Evolutionary conservation across 2,797 vertebrate species (phyloP).

Genomic region (Ceryle rudis): DNA sequence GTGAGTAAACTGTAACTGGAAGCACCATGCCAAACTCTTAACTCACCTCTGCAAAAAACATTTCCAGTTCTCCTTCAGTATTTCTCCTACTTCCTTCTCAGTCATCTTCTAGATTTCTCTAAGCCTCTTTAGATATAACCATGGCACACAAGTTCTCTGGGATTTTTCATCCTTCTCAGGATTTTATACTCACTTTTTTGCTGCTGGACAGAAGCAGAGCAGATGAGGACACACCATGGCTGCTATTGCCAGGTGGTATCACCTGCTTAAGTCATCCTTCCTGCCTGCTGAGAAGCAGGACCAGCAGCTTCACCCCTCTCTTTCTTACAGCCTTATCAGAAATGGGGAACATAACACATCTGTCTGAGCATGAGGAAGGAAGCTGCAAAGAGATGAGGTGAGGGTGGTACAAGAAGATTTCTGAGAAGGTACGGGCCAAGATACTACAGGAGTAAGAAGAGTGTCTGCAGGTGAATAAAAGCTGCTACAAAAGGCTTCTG

Average conservation of each 20-base stretch:
- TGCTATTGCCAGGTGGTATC: neutral
- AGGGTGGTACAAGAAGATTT: neutral
- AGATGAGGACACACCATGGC: neutral
- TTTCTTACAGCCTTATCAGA: neutral
- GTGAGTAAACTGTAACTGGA: neutral
- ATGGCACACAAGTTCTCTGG: neutral
- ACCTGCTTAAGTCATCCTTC: neutral
- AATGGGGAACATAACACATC: fast-evolving
- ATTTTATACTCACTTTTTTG: neutral
- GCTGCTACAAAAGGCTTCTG: neutral
- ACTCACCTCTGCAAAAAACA: fast-evolving
- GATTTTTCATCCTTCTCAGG: neutral
- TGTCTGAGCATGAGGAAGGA: fast-evolving
- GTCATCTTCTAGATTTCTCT: neutral
- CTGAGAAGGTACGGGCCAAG: neutral
- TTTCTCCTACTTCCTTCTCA: neutral
- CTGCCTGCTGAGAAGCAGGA: neutral
- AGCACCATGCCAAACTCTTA: neutral
- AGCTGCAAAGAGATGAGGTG: neutral
- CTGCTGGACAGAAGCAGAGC: neutral
- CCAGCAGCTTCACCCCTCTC: neutral
- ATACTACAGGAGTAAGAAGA: neutral
- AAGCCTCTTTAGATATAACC: neutral
- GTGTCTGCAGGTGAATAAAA: neutral
- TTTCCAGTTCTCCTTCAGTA: neutral